Conservation (phyloP, 1,140 invertebrate genomes). For the Calliopsis andreniformis region DNA sequence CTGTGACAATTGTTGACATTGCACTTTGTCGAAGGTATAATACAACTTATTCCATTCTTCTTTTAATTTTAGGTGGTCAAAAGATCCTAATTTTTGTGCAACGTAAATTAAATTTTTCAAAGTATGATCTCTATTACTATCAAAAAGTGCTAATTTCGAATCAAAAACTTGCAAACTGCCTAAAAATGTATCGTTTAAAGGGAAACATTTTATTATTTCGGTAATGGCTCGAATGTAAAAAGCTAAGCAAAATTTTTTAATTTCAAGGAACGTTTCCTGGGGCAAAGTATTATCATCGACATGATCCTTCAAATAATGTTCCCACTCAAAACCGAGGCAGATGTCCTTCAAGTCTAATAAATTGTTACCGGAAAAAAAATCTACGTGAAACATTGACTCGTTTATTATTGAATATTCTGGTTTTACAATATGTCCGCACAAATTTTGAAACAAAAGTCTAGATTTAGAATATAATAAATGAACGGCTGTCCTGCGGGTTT, state of each 20-base stretch:
- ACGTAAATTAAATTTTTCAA: slow-evolving; percentile 1
- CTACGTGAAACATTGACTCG: background rate
- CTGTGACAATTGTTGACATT: background rate
- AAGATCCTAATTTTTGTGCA: background rate
- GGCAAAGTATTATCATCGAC: too few species aligned
- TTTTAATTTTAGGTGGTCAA: slow-evolving; percentile 1
- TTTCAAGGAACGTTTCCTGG: too few species aligned
- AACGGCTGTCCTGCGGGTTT: too few species aligned
- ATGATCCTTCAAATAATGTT: background rate
- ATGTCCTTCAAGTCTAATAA: background rate
- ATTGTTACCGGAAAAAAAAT: slow-evolving; percentile 1
- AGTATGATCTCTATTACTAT: background rate
- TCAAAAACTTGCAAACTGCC: slow-evolving; percentile 2
- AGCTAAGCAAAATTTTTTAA: too few species aligned
- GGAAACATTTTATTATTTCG: background rate
- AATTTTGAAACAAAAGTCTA: too few species aligned
- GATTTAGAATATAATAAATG: too few species aligned
- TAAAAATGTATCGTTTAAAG: background rate
- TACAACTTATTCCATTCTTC: slow-evolving; percentile 1
- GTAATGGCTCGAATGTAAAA: background rate
- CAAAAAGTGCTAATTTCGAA: background rate
- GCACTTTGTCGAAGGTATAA: background rate
- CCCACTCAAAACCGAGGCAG: background rate
- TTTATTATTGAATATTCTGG: background rate
- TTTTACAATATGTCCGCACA: too few species aligned